Evolutionary conservation across 2,113 vertebrate species (phyloP).

Genomic region (Collichthys lucidus): DNA sequence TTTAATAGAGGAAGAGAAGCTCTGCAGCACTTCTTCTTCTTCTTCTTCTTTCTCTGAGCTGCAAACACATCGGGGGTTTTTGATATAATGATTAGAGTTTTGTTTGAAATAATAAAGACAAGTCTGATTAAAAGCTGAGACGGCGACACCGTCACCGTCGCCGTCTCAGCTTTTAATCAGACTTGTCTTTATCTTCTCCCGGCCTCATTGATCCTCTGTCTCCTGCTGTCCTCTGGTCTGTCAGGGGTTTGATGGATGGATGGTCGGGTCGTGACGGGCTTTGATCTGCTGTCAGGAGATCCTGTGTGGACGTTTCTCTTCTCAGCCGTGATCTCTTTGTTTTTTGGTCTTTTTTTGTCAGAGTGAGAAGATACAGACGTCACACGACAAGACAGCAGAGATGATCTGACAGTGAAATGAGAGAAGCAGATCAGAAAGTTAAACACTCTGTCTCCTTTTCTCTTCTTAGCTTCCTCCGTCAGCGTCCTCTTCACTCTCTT

Average conservation of each 20-base stretch:
- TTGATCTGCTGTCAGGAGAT: constrained; percentile 54
- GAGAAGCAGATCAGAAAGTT: background rate
- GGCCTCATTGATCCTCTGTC: constrained; percentile 43
- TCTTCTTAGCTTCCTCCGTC: too few relatives aligned
- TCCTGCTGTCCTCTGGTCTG: constrained; percentile 16
- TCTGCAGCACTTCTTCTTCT: constrained; percentile 3
- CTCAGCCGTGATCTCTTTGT: background rate
- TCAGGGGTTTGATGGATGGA: constrained; percentile 42
- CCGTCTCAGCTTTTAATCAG: background rate
- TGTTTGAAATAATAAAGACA: background rate
- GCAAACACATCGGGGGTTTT: background rate
- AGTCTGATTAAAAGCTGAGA: too few relatives aligned
- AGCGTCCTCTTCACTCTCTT: too few relatives aligned
- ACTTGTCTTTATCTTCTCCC: constrained; percentile 17
- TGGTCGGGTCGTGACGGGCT: constrained; percentile 5
- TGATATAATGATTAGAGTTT: background rate
- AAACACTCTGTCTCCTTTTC: too few relatives aligned
- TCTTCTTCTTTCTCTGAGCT: background rate
- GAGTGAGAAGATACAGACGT: background rate
- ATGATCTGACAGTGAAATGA: background rate
- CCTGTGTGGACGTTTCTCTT: background rate
- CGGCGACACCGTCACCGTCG: background rate
- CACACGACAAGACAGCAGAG: background rate
- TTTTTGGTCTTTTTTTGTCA: background rate
- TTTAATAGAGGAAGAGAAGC: constrained; percentile 44